Evolutionary conservation across 2,797 vertebrate genomes (phyloP).

Genomic region (Alfaro cultratus): DNA sequence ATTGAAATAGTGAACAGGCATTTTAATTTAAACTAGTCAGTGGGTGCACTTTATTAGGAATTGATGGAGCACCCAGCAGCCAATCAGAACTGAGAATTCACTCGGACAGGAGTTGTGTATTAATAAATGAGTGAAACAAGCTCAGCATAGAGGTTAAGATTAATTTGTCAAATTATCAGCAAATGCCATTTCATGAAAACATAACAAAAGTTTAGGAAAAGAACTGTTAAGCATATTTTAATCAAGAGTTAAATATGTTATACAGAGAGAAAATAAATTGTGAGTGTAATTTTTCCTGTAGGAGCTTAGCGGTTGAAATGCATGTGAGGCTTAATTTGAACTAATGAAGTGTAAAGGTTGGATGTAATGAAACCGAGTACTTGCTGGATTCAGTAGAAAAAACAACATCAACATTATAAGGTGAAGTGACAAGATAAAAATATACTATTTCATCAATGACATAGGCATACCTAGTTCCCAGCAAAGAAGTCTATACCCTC

Average conservation of each 20-base stretch:
- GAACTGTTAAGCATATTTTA: neutral
- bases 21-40: neutral
- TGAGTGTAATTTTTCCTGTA: neutral
- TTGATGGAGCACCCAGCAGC: neutral
- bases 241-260: neutral
- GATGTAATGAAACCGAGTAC: neutral
- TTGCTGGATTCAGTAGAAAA: neutral
- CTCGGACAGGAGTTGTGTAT: neutral
- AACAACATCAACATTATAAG: neutral
- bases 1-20: neutral
- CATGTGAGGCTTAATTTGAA: neutral
- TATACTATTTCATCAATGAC: neutral
- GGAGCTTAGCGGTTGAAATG: neutral
- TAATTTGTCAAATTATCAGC: conserved; percentile 1
- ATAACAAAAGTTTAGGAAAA: neutral
- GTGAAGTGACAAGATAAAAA: neutral
- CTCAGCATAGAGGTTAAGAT: neutral
- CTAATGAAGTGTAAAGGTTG: neutral
- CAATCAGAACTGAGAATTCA: neutral
- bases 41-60: neutral
- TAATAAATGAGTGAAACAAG: neutral
- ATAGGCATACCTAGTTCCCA: neutral
- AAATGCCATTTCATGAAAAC: neutral
- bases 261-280: neutral
- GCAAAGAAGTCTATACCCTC: neutral